These are phyloP conservation scores for Mesopsocus fuscifrons DNA, from an alignment of 2,888 invertebrate genomes.

Conservation along the genomic window DNA sequence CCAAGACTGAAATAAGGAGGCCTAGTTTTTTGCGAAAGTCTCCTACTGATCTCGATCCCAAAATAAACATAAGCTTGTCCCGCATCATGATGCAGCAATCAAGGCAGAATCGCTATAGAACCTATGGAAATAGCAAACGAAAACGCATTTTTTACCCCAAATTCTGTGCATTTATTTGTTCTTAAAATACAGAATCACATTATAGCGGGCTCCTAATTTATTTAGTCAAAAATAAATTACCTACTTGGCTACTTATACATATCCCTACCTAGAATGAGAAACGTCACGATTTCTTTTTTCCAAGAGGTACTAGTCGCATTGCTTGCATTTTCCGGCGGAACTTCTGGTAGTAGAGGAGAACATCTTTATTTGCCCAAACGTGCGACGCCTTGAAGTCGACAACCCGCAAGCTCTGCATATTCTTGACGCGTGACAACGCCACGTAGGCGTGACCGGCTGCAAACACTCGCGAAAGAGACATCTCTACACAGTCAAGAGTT, in stretches of 20 bases:
- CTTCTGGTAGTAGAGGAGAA: slow-evolving; percentile 60
- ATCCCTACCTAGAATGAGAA: too few species aligned
- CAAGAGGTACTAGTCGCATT: slow-evolving; percentile 41
- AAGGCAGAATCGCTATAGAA: too few species aligned
- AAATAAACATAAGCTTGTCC: too few species aligned
- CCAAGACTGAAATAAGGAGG: neutral
- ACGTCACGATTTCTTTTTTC: slow-evolving; percentile 26
- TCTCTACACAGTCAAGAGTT: slow-evolving; percentile 88
- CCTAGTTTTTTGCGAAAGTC: neutral
- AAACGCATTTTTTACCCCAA: too few species aligned
- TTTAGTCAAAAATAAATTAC: neutral
- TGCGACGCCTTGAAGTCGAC: slow-evolving; percentile 70
- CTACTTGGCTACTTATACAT: neutral
- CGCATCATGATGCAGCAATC: too few species aligned
- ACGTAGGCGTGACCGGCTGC: slow-evolving; percentile 95
- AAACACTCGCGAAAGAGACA: slow-evolving; percentile 78
- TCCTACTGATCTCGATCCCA: neutral
- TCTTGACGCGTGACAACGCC: slow-evolving; percentile 80
- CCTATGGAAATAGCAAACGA: too few species aligned
- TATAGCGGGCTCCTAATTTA: neutral
- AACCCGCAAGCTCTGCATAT: slow-evolving; percentile 64
- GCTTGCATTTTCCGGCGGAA: slow-evolving; percentile 43
- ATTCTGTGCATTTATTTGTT: neutral
- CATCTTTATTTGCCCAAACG: slow-evolving; percentile 75
- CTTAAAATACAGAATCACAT: neutral